A percentile compares a stretch with the other conserved stretches of the same genome.
These are phyloP conservation scores for Chloropsis hardwickii DNA, from an alignment of 2,113 vertebrate species.

Conservation along the genomic window DNA sequence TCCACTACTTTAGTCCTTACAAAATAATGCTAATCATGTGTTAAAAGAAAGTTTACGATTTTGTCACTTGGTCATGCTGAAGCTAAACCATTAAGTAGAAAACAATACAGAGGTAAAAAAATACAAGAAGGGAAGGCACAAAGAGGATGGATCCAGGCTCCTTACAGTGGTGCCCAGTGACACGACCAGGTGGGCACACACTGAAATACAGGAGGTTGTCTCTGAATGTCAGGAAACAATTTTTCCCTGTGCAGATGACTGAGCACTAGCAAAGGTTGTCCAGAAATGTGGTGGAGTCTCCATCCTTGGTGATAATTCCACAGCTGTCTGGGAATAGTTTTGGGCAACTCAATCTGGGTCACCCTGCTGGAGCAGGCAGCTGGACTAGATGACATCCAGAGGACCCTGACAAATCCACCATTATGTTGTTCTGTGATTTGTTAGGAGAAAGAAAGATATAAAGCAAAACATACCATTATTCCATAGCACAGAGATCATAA, in stretches of 20 bases:
- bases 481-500: fast-evolving
- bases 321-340: fast-evolving
- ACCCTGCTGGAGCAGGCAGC: background rate
- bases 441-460: background rate
- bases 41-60: background rate
- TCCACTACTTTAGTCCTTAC: background rate
- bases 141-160: background rate
- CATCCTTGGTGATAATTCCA: background rate
- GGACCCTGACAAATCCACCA: background rate
- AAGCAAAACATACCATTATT: background rate
- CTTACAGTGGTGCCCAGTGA: background rate
- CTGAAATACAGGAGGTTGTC: background rate
- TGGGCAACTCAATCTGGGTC: background rate
- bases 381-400: background rate
- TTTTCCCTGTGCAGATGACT: background rate
- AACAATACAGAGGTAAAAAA: background rate
- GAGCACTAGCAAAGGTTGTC: background rate
- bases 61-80: background rate
- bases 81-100: background rate
- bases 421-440: background rate
- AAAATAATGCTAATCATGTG: background rate
- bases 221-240: background rate
- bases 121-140: background rate
- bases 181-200: background rate
- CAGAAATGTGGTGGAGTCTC: background rate